phyloP scores from a whole-genome alignment of 1,140 invertebrate genomes.

The Zaprionus vittiger region DNA sequence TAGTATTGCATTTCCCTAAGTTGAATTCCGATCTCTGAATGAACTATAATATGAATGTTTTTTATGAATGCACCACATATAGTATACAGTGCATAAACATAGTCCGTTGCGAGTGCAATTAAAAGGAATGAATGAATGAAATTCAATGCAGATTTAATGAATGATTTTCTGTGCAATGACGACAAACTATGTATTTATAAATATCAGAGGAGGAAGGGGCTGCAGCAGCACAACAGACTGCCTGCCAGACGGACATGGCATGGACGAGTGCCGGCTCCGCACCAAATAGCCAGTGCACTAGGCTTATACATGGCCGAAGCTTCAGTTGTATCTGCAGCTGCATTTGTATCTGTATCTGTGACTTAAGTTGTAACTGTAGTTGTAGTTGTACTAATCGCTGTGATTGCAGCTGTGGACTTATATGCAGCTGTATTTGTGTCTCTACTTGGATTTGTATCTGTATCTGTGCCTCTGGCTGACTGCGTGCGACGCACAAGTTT shows the following conservation, averaged over 20 bases:
- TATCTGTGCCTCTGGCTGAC: slow-evolving; percentile 33
- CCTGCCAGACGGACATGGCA: slow-evolving; percentile 14
- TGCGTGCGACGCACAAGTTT: slow-evolving; percentile 55
- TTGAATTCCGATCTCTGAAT: not conserved
- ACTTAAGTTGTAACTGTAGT: not conserved
- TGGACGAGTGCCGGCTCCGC: slow-evolving; percentile 9
- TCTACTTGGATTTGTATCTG: slow-evolving; percentile 22
- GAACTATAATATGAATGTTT: not conserved
- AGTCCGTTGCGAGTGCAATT: slow-evolving; percentile 58
- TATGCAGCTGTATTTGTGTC: slow-evolving; percentile 14
- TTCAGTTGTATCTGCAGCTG: not conserved
- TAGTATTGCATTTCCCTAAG: not conserved
- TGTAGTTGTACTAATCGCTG: not conserved
- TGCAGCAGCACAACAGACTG: not conserved
- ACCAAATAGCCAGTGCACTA: slow-evolving; percentile 3
- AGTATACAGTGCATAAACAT: slow-evolving; percentile 36
- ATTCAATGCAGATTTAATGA: slow-evolving; percentile 79
- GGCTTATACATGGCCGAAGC: not conserved
- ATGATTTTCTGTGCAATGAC: slow-evolving; percentile 67
- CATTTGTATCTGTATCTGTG: slow-evolving; percentile 9
- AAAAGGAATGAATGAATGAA: slow-evolving; percentile 68
- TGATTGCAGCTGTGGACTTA: not conserved
- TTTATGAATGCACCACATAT: slow-evolving; percentile 6
- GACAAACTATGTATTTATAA: slow-evolving; percentile 78
- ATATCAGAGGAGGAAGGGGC: slow-evolving; percentile 12